Conservation (phyloP, 2,888 invertebrate species). For the Pachliopta kotzebuea region DNA sequence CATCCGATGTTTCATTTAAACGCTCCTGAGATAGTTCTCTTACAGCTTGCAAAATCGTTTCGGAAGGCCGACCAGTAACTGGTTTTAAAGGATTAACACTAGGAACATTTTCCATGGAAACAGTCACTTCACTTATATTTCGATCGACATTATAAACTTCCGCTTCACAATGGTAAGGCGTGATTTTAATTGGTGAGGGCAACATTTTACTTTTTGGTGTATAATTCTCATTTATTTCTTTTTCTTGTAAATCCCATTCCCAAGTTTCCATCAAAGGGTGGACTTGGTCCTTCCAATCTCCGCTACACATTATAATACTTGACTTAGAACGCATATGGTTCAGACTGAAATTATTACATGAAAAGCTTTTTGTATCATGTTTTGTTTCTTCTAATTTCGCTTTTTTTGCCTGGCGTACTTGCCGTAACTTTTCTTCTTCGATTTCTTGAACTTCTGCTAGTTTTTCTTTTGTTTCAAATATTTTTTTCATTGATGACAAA, state of each 20-base stretch:
- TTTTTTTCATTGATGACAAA: constrained; percentile 83
- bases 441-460: constrained; percentile 82
- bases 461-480: constrained; percentile 89
- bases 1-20: constrained; percentile 80
- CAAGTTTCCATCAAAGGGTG: constrained; percentile 83
- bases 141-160: constrained; percentile 74
- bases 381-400: constrained; percentile 64
- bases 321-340: constrained; percentile 76
- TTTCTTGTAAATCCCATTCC: constrained; percentile 84
- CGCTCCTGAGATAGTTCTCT: constrained; percentile 79
- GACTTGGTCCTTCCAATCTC: constrained; percentile 82
- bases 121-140: constrained; percentile 74
- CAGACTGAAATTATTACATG: constrained; percentile 68
- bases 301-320: constrained; percentile 70
- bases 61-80: constrained; percentile 72
- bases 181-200: constrained; percentile 72
- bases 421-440: constrained; percentile 77
- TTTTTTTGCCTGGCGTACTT: constrained; percentile 62
- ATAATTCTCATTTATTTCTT: constrained; percentile 75
- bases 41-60: constrained; percentile 66
- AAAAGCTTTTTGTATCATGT: constrained; percentile 71
- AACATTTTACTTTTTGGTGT: constrained; percentile 66
- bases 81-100: constrained; percentile 82
- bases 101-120: constrained; percentile 81
- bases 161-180: constrained; percentile 73